Evolutionary conservation across 2,113 vertebrate genomes (phyloP), one percentile per base, ranked within the genome.

Genomic region (Perognathus longimembris): DNA sequence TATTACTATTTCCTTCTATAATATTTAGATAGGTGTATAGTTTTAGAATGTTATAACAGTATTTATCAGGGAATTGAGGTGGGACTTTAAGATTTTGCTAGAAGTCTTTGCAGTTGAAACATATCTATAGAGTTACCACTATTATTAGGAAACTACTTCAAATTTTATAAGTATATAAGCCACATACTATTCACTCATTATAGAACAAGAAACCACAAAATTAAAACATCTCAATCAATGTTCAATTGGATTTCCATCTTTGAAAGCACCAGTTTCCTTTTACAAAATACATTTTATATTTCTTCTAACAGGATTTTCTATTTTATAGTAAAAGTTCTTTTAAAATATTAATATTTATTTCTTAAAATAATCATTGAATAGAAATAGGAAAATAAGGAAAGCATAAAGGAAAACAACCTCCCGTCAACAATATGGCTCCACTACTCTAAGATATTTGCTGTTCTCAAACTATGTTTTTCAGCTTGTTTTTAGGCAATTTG

Each of bases 401-500:
- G 9, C 64, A 67, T 4, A 73, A 78, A 69, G 59, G 86, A 82
- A 91, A 93, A 18, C 54, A 93, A 89, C 73, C 57, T 80, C n/a
- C 54, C 45, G 9, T 45, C 45, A 45, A 78, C 59, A 95, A 76
- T 89, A 45, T 45, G 45, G 45, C 82, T 61, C 10, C 14, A 71
- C 54, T 20, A 67, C 22, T 95, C 45, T 50, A 66, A 90, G 70
- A 66, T n/a, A 92, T 88, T 22, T 45, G 15, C 50, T 95, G 32
- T 38, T 94, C 54, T 77, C 38, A 76, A 88, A 64, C 28, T 84
- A 21, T 59, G 84, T 88, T 85, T 40, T 87, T 71, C 83, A 45
- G 59, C 36, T n/a, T 54, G 73, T 87, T 93, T 90, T 90, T 83
- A 85, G 66, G 75, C 54, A 95, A 81, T 66, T 91, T 89, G 87